Conservation (phyloP, 2,888 invertebrate genomes). For the Chamaedrilus cognettii region DNA sequence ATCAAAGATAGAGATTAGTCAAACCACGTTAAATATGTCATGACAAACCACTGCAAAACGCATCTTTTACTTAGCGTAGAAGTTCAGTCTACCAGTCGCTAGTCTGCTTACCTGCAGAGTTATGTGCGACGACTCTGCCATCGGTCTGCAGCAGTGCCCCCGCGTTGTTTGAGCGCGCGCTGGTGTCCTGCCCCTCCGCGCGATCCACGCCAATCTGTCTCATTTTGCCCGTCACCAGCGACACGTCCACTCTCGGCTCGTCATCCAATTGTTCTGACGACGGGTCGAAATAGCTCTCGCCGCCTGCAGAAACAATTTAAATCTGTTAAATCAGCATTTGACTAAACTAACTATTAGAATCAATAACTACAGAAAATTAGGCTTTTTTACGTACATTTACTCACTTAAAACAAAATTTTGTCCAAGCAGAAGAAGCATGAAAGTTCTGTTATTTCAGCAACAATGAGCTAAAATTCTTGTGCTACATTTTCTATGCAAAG, state of each 20-base stretch:
- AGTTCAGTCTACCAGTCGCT: no score
- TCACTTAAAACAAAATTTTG: neutral
- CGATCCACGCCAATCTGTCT: constrained; percentile 59
- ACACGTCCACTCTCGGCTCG: constrained; percentile 43
- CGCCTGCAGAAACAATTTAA: constrained; percentile 22
- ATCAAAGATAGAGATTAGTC: no score
- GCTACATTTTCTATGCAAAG: no score
- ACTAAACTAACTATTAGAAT: neutral
- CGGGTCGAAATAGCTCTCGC: constrained; percentile 22
- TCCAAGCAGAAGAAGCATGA: no score
- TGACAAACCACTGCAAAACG: no score
- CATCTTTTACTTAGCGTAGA: no score
- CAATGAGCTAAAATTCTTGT: no score
- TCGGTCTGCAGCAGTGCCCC: constrained; percentile 13
- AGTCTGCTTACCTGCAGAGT: constrained; percentile 20
- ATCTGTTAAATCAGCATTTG: neutral
- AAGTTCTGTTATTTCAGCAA: no score
- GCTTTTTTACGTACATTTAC: neutral
- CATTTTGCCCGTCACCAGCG: constrained; percentile 66
- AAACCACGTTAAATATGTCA: no score
- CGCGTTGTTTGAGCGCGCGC: neutral
- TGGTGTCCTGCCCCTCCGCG: constrained; percentile 1
- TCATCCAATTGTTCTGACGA: neutral
- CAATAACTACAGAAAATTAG: neutral
- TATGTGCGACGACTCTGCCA: constrained; percentile 9